A percentile compares a stretch with the other conserved stretches of the same genome.
Evolutionary conservation across 1,140 invertebrate species (phyloP).

Genomic region (Maconellicoccus hirsutus): DNA sequence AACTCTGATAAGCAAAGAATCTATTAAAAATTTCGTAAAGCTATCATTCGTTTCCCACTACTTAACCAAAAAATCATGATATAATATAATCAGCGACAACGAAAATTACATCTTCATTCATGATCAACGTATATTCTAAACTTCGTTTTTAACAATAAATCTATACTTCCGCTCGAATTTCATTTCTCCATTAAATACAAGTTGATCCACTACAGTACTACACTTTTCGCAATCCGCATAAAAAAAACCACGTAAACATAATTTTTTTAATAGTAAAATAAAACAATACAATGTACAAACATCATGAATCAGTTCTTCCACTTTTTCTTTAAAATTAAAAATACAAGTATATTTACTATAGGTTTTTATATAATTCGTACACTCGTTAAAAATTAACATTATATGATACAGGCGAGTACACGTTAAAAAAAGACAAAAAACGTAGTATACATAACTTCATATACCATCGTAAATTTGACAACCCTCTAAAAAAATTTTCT

Average conservation of each 20-base stretch:
- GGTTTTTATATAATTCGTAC: background rate
- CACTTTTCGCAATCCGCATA: too few relatives aligned
- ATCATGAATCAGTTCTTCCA: slow-evolving; percentile 20
- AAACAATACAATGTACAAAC: slow-evolving; percentile 21
- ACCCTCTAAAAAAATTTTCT: slow-evolving; percentile 17
- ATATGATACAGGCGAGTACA: background rate
- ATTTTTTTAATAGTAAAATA: slow-evolving; percentile 21
- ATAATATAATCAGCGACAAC: too few relatives aligned
- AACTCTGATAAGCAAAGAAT: too few relatives aligned
- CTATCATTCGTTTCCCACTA: too few relatives aligned
- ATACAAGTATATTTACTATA: slow-evolving; percentile 19
- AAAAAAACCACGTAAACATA: slow-evolving; percentile 6
- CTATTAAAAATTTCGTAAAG: too few relatives aligned
- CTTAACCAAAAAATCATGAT: too few relatives aligned
- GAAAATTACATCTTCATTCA: too few relatives aligned
- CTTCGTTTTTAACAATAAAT: too few relatives aligned
- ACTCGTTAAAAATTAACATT: background rate
- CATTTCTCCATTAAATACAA: too few relatives aligned
- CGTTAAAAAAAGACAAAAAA: slow-evolving; percentile 10
- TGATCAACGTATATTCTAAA: too few relatives aligned
- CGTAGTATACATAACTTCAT: background rate
- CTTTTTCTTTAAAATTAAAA: slow-evolving; percentile 15
- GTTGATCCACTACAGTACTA: too few relatives aligned
- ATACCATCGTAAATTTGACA: slow-evolving; percentile 11
- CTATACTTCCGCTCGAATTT: too few relatives aligned